Base-by-base conservation (phyloP, 2,888 invertebrate species). In the Adineta ricciae region DNA sequence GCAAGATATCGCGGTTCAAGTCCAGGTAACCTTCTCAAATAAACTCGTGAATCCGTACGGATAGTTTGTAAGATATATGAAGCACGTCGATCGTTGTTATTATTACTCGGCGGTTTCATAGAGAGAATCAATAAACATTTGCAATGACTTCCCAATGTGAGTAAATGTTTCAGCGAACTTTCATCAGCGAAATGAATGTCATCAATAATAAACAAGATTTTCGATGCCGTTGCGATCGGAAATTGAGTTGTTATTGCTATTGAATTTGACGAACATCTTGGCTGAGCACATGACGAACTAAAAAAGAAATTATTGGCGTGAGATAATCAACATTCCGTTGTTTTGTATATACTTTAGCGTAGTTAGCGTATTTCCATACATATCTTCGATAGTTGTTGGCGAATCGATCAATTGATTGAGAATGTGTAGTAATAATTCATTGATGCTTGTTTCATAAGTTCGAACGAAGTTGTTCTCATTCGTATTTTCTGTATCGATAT, bases 131-230 rank as follows among this genome's bases (percentile, higher is more conserved):
- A 38, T 78, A 78, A 78, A 24, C 38, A 78, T 41, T 78, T 38
- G 41, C 24, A 41, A 41, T 78, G 78, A 78, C 41, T 78, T 11
- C 78, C 78, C 38, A 78, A 78, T 41, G 78, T 78, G 11, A 78
- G 41, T 41, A 78, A 41, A 78, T 78, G 78, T 78, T 78, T 78
- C 3, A 78, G 41, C 24, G 78, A 78, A 41, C 78, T 78, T 78
- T 78, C 78, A 78, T 78, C 78, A 41, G 78, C 78, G 41, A 78
- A 78, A 78, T 78, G 78, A 38, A 78, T 41, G 38, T 78, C 78
- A n/a, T 78, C 78, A 41, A 78, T 78, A 78, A 78, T 78, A 78
- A 78, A 78, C n/a, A 78, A 41, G 38, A 78, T 78, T 78, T 78
- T 78, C 8, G 78, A 78, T 78, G 11, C 78, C 41, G 78, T 78